Evolutionary conservation across 2,888 invertebrate species (phyloP).

Genomic region (Polymixis flavicincta): DNA sequence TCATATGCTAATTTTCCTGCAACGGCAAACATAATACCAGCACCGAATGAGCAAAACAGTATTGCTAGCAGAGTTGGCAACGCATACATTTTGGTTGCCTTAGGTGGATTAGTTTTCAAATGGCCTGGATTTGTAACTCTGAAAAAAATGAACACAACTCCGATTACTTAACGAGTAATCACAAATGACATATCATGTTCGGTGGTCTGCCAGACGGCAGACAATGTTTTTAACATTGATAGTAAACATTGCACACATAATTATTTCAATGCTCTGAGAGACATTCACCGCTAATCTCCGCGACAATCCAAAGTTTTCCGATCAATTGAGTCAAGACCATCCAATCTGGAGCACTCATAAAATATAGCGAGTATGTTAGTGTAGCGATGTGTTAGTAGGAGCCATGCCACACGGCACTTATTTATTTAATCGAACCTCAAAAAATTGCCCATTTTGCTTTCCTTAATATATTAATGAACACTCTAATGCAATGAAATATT

Average conservation of each 20-base stretch:
- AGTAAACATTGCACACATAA: neutral
- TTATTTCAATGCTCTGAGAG: neutral
- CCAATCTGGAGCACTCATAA: no score
- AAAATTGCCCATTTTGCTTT: neutral
- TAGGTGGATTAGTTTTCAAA: rapidly evolving
- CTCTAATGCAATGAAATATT: neutral
- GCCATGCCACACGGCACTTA: neutral
- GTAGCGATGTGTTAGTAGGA: neutral
- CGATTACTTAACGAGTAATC: neutral
- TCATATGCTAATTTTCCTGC: conserved; percentile 32
- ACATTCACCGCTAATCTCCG: neutral
- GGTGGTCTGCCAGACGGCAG: neutral
- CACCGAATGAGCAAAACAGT: conserved; percentile 48
- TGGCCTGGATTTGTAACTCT: neutral
- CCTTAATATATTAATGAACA: neutral
- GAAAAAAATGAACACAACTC: conserved; percentile 24
- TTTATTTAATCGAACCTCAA: neutral
- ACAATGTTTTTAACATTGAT: neutral
- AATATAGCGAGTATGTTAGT: no score
- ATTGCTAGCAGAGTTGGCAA: conserved; percentile 20
- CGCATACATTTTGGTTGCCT: neutral
- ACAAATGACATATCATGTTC: neutral
- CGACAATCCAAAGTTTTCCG: neutral
- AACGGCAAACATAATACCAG: conserved; percentile 41
- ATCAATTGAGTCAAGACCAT: neutral